Evolutionary conservation across 2,888 invertebrate genomes (phyloP), one percentile per base, ranked within the genome.

Genomic region (Polyploca ridens): DNA sequence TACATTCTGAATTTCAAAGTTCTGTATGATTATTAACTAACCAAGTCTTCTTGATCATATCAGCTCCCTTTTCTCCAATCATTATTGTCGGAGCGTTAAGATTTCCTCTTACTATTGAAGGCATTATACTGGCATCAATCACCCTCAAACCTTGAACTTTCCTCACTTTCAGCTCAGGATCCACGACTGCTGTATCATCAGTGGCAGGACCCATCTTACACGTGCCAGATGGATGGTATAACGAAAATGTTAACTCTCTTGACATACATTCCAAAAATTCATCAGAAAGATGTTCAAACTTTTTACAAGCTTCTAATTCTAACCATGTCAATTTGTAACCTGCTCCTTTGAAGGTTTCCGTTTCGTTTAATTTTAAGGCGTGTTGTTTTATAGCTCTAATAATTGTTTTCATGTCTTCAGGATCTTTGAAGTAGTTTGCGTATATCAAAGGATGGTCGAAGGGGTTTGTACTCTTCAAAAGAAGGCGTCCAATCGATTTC

Each of bases 221-320:
- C 0, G 94, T 95, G 66, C 95, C 94, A 7, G 93, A 94, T 71
- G 95, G 95, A 73, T 95, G 95, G 70, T 95, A 95, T 69, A 95
- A 91, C 0, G 95, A 94, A 58, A 90, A 93, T 0, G 95, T 95
- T 60, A 94, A 86, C n/a, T 90, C 90, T 66, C 82, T 89, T 69
- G 91, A 88, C 62, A 96, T 95, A 70, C 97, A 97, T 49, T 94
- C 94, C 96, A 96, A 96, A 79, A 97, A 97, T 6, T 94, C 94
- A 77, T 96, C 96, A 0, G 95, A 95, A 46, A 90, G 87, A 71
- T 95, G 95, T 60, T 82, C 85, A 60, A 93, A 85, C 13, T 93
- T 82, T 27, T 91, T 89, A 78, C 96, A 96, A 11, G 94, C 95
- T 0, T 95, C 95, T 64, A 95, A 89, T 0, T 91, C 89, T 14